phyloP scores from a whole-genome alignment of 2,113 vertebrate genomes.

The Engystomops pustulosus region DNA sequence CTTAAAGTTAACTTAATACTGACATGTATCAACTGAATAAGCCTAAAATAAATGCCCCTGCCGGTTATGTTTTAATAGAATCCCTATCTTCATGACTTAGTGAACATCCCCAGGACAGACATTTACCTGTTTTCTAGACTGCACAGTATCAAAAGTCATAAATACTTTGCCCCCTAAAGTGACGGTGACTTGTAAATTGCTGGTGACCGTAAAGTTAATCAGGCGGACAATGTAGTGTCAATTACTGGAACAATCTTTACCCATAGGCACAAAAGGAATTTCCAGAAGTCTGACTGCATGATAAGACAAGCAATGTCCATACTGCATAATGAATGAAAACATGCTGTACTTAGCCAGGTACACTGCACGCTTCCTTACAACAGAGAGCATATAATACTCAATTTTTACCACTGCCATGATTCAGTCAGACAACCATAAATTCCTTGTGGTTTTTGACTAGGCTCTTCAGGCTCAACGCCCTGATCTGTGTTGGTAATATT shows the following conservation, averaged over 20 bases:
- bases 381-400: not conserved
- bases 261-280: conserved; percentile 42
- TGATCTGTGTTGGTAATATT: not conserved
- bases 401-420: conserved; percentile 11
- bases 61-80: not conserved
- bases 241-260: conserved; percentile 44
- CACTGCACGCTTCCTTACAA: conserved; percentile 1
- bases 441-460: conserved; percentile 22
- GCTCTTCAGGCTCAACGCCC: not conserved
- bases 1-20: not conserved
- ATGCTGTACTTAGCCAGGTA: conserved; percentile 26
- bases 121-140: not conserved
- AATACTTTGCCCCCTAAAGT: conserved; percentile 31
- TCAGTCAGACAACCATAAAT: conserved; percentile 35
- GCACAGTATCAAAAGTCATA: conserved; percentile 8
- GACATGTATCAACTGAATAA: not conserved
- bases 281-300: conserved; percentile 27
- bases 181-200: conserved; percentile 26
- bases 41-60: not conserved
- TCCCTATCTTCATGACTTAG: not conserved
- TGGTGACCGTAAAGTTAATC: conserved; percentile 46
- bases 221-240: conserved; percentile 45
- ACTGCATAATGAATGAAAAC: conserved; percentile 57
- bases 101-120: not conserved
- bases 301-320: conserved; percentile 34